These are phyloP conservation scores for Globicephala melas DNA, from an alignment of 2,113 vertebrate species.

Conservation along the genomic window DNA sequence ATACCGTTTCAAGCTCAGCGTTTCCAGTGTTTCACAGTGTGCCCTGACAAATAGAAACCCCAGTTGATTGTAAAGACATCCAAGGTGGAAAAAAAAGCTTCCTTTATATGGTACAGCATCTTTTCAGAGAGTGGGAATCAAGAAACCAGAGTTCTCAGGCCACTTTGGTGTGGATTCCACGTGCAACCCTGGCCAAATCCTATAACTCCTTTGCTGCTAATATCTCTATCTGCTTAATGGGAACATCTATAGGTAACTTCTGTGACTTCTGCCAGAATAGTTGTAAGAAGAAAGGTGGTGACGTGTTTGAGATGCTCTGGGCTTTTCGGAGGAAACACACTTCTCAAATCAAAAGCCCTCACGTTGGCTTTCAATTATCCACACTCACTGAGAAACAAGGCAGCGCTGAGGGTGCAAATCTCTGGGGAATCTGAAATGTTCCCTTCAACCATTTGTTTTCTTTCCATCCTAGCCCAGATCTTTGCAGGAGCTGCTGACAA, in stretches of 20 bases:
- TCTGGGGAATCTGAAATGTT: slow-evolving; percentile 11
- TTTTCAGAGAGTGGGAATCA: slow-evolving; percentile 18
- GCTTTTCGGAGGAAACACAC: background rate
- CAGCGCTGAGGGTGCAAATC: background rate
- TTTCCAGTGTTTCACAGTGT: slow-evolving; percentile 1
- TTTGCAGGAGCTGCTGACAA: background rate
- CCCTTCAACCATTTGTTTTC: background rate
- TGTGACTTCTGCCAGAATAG: background rate
- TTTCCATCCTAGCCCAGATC: background rate
- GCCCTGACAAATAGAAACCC: background rate
- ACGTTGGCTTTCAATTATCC: background rate
- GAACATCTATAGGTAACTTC: background rate
- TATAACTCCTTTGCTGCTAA: background rate
- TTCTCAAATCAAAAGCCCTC: slow-evolving; percentile 2
- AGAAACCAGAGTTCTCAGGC: background rate
- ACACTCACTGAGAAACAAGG: background rate
- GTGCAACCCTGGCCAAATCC: background rate
- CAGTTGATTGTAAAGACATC: background rate
- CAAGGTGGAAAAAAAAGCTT: background rate
- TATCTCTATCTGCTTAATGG: background rate
- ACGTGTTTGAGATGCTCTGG: background rate
- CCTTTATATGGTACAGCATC: background rate
- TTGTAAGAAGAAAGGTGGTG: background rate
- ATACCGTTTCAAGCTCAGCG: background rate
- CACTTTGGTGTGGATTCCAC: background rate